These are phyloP conservation scores for Cheilosia scutellata DNA, from an alignment of 2,888 invertebrate genomes.

Conservation along the genomic window DNA sequence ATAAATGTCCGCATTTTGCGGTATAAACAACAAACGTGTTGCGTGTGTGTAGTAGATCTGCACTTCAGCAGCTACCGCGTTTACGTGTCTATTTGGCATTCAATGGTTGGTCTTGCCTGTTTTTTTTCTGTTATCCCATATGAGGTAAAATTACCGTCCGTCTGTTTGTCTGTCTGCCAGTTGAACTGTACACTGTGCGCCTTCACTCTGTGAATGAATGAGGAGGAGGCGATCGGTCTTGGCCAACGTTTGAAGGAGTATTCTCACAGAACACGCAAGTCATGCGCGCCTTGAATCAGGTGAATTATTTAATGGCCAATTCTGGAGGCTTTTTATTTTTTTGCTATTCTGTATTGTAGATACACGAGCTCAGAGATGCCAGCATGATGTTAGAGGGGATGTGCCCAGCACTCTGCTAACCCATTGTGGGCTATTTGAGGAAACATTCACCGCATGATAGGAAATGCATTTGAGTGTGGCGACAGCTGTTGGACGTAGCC, in stretches of 20 bases:
- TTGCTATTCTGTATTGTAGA: constrained; percentile 16
- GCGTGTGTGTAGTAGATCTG: constrained; percentile 74
- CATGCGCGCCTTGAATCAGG: constrained; percentile 74
- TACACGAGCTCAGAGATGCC: constrained; percentile 54
- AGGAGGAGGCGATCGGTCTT: constrained; percentile 60
- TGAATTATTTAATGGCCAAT: constrained; percentile 75
- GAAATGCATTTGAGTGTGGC: constrained; percentile 69
- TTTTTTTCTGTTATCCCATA: constrained; percentile 56
- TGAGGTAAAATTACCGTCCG: constrained; percentile 69
- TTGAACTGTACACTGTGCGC: constrained; percentile 17
- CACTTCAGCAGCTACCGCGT: constrained; percentile 72
- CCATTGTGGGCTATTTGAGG: constrained; percentile 45
- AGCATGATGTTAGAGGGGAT: constrained; percentile 59
- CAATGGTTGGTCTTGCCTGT: constrained; percentile 50
- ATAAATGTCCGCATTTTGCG: constrained; percentile 72
- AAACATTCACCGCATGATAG: constrained; percentile 53
- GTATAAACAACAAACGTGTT: constrained; percentile 69
- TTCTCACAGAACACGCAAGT: constrained; percentile 73
- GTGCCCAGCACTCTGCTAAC: constrained; percentile 33
- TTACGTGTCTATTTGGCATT: constrained; percentile 76
- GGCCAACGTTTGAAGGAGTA: constrained; percentile 58
- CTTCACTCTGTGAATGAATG: constrained; percentile 60
- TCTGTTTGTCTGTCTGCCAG: constrained; percentile 54
- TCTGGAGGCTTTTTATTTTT: constrained; percentile 44
- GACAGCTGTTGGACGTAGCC: constrained; percentile 67